Percentiles rank a stretch among this genome's conserved stretches.
These are phyloP conservation scores for Amiota communis DNA, from an alignment of 2,888 invertebrate species.

Conservation along the genomic window DNA sequence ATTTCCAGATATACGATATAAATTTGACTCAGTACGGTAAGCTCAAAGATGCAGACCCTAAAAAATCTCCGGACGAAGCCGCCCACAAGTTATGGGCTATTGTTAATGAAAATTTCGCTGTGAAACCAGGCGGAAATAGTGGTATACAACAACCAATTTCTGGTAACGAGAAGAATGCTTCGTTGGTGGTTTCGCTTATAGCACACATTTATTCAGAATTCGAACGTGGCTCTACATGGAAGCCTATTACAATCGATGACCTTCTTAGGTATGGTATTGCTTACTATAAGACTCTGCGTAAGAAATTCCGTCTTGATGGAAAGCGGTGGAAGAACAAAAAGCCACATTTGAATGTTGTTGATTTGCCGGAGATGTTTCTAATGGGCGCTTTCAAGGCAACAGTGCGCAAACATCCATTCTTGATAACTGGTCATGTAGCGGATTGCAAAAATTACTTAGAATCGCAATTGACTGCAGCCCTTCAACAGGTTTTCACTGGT, in stretches of 20 bases:
- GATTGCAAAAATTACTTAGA: constrained; percentile 60
- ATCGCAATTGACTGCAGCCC: constrained; percentile 60
- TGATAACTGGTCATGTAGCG: constrained; percentile 63
- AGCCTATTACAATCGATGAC: constrained; percentile 76
- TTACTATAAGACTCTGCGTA: constrained; percentile 59
- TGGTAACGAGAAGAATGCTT: constrained; percentile 74
- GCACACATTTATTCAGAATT: constrained; percentile 80
- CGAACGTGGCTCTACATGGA: constrained; percentile 79
- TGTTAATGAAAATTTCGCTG: constrained; percentile 65
- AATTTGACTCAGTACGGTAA: constrained; percentile 62
- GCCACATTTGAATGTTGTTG: constrained; percentile 61
- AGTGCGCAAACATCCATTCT: constrained; percentile 62
- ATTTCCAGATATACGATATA: constrained; percentile 67
- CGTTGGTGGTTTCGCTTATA: constrained; percentile 77
- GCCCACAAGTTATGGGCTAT: constrained; percentile 62
- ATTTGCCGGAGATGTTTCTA: constrained; percentile 72
- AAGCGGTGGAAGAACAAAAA: constrained; percentile 61
- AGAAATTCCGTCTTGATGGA: constrained; percentile 58
- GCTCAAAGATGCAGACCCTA: constrained; percentile 47
- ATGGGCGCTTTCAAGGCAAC: constrained; percentile 69
- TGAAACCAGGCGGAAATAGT: constrained; percentile 66
- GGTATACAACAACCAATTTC: constrained; percentile 64
- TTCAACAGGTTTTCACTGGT: constrained; percentile 59
- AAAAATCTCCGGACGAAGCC: constrained; percentile 33
- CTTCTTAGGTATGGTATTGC: constrained; percentile 63